phyloP scores from a whole-genome alignment of 2,888 invertebrate species.

The Dastarcus helophoroides region DNA sequence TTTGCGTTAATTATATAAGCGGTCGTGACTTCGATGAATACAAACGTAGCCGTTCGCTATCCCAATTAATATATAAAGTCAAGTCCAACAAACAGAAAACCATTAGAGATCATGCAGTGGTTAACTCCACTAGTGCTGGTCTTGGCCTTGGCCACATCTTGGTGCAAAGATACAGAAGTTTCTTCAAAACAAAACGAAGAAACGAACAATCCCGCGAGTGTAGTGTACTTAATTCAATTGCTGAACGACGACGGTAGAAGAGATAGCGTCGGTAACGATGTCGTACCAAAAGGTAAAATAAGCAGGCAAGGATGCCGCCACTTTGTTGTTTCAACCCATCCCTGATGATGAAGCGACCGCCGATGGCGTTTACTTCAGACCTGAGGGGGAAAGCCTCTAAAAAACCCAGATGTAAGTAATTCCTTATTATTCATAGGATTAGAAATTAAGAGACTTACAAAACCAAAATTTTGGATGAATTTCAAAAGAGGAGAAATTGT shows the following conservation, averaged over 20 bases:
- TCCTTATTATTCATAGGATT: no score
- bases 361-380: constrained; percentile 32
- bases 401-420: constrained; percentile 24
- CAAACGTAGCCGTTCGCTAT: no score
- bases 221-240: constrained; percentile 24
- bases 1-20: no score
- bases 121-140: constrained; percentile 13
- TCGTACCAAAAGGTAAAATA: constrained; percentile 13
- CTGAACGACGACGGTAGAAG: constrained; percentile 7
- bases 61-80: no score
- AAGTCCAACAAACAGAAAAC: no score
- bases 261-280: constrained; percentile 15
- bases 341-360: constrained; percentile 22
- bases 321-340: constrained; percentile 20
- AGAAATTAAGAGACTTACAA: no score
- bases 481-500: no score
- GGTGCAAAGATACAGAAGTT: constrained; percentile 5
- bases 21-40: no score
- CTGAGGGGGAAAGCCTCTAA: constrained; percentile 24
- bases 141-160: constrained; percentile 8
- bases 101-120: constrained; percentile 16
- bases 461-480: no score
- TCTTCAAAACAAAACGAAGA: not conserved
- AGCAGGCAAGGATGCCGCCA: constrained; percentile 12
- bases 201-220: constrained; percentile 14